Evolutionary conservation across 2,797 vertebrate genomes (phyloP).

Genomic region (Smutsia temminckii): DNA sequence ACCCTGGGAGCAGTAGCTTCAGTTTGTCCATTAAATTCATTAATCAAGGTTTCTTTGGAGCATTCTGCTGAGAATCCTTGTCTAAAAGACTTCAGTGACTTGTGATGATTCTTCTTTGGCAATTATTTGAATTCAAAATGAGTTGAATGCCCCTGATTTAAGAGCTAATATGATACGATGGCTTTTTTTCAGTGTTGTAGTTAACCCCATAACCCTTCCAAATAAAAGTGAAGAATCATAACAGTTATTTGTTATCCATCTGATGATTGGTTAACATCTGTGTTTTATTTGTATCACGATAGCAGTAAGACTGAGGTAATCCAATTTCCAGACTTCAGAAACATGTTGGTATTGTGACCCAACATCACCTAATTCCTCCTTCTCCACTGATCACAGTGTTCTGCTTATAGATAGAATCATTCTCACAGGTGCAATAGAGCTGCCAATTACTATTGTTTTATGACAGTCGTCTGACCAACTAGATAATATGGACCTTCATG

Average conservation of each 20-base stretch:
- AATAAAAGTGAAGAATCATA: background rate
- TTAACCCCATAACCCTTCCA: background rate
- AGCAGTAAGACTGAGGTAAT: background rate
- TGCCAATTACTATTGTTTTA: background rate
- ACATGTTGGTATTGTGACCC: background rate
- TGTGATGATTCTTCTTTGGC: background rate
- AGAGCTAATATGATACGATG: background rate
- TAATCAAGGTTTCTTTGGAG: slow-evolving; percentile 22
- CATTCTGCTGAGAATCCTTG: background rate
- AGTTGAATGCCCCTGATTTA: background rate
- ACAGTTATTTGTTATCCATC: background rate
- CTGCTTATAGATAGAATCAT: slow-evolving; percentile 9
- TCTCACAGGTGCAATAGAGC: background rate
- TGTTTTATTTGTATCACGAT: background rate
- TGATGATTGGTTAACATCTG: background rate
- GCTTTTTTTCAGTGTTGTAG: background rate
- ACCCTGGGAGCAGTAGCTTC: background rate
- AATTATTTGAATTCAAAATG: slow-evolving; percentile 33
- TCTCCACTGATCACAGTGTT: background rate
- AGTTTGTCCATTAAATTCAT: background rate
- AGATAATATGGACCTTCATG: background rate
- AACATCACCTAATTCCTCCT: background rate
- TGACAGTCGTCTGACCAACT: background rate
- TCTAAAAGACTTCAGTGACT: background rate
- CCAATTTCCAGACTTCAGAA: background rate